Evolutionary conservation across 2,888 invertebrate species (phyloP).

Genomic region (Himalopsyche japonica): DNA sequence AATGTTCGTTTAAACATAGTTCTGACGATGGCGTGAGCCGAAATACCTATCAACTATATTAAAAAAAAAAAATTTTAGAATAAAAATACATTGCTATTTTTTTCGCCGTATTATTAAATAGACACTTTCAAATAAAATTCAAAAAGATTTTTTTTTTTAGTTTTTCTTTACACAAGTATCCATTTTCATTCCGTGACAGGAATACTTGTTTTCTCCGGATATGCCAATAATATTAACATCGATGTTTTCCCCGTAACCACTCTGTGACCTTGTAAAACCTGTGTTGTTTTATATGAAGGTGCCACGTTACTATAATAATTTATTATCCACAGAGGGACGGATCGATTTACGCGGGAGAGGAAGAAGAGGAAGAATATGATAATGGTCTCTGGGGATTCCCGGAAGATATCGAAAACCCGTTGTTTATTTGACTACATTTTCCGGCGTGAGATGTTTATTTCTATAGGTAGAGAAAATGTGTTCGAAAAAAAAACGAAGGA

Average conservation of each 20-base stretch:
- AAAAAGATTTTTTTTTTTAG: too few relatives aligned
- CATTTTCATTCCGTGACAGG: too few relatives aligned
- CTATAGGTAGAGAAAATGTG: neutral
- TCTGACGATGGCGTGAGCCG: too few relatives aligned
- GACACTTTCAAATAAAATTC: too few relatives aligned
- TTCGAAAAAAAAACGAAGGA: neutral
- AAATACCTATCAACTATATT: too few relatives aligned
- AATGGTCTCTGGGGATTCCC: constrained; percentile 16
- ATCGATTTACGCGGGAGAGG: neutral
- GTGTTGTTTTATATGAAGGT: neutral
- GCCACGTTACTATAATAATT: neutral
- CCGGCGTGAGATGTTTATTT: neutral
- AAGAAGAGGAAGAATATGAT: constrained; percentile 13
- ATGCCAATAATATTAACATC: neutral
- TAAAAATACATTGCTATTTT: too few relatives aligned
- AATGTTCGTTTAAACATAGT: too few relatives aligned
- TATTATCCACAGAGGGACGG: neutral
- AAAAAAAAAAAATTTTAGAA: too few relatives aligned
- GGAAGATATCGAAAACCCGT: constrained; percentile 15
- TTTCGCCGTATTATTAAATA: too few relatives aligned
- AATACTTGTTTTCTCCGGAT: too few relatives aligned
- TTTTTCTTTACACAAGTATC: too few relatives aligned
- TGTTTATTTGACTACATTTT: neutral
- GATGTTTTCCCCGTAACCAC: neutral
- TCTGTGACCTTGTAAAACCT: neutral